Conservation (phyloP, 2,797 vertebrate genomes). For the Notoglanidium macrostoma region DNA sequence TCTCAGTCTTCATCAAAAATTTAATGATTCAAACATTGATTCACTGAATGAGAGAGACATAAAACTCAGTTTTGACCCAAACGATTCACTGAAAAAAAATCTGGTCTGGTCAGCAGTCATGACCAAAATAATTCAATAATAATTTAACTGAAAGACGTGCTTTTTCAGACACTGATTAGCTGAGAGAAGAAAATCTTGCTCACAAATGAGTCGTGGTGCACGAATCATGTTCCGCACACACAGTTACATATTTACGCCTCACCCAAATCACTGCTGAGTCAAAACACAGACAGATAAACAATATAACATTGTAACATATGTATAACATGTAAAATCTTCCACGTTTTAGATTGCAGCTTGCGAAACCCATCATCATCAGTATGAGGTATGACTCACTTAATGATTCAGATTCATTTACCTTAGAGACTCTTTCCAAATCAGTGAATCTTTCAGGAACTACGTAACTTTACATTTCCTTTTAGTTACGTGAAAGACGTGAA, state of each 20-base stretch:
- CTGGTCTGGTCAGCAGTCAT: not conserved
- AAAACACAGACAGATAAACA: not conserved
- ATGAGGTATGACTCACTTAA: not conserved
- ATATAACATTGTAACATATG: not conserved
- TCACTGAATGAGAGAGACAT: not conserved
- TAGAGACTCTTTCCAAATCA: not conserved
- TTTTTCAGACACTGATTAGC: not conserved
- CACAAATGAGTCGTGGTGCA: not conserved
- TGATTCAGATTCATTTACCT: not conserved
- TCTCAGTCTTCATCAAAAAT: not conserved
- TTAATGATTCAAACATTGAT: not conserved
- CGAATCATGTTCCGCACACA: not conserved
- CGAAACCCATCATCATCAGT: not conserved
- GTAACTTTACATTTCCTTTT: not conserved
- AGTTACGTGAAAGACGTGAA: not conserved
- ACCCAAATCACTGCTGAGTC: not conserved
- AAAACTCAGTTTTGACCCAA: not conserved
- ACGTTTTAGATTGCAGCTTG: not conserved
- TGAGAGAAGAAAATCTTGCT: not conserved
- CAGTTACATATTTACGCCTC: not conserved
- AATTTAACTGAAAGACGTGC: not conserved
- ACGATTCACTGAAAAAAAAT: not conserved
- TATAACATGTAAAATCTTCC: not conserved
- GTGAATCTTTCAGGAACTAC: not conserved
- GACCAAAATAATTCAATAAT: not conserved